Conservation (phyloP, 2,888 invertebrate species). For the Malacosoma neustria region DNA sequence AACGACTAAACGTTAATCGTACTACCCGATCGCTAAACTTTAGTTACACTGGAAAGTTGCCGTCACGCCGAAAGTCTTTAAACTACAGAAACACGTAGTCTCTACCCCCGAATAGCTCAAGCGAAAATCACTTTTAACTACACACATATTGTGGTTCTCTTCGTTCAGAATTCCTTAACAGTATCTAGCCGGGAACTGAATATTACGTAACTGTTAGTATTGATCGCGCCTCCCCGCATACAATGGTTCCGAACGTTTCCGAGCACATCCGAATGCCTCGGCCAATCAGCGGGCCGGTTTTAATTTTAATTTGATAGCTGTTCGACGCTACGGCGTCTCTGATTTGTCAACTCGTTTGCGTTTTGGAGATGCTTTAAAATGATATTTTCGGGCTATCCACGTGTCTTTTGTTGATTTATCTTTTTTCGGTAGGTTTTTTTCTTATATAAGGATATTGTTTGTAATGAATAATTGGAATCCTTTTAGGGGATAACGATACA, state of each 20-base stretch:
- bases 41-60: not conserved
- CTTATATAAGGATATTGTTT: not conserved
- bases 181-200: not conserved
- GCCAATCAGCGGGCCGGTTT: constrained; percentile 50
- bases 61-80: not conserved
- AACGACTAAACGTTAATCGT: not conserved
- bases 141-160: not conserved
- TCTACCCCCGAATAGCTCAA: not conserved
- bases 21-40: not conserved
- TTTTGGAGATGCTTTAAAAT: not conserved
- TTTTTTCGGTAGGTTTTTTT: not conserved
- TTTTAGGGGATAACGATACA: no score
- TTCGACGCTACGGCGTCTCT: constrained; percentile 34
- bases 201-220: not conserved
- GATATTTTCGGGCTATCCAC: not conserved
- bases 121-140: not conserved
- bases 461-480: no score
- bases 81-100: not conserved
- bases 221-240: not conserved
- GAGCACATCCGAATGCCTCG: constrained; percentile 9
- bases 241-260: not conserved
- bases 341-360: constrained; percentile 47
- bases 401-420: not conserved
- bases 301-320: constrained; percentile 67
- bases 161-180: not conserved